These are phyloP conservation scores for Sarcophaga carnaria DNA, from an alignment of 2,888 invertebrate genomes.

Conservation along the genomic window DNA sequence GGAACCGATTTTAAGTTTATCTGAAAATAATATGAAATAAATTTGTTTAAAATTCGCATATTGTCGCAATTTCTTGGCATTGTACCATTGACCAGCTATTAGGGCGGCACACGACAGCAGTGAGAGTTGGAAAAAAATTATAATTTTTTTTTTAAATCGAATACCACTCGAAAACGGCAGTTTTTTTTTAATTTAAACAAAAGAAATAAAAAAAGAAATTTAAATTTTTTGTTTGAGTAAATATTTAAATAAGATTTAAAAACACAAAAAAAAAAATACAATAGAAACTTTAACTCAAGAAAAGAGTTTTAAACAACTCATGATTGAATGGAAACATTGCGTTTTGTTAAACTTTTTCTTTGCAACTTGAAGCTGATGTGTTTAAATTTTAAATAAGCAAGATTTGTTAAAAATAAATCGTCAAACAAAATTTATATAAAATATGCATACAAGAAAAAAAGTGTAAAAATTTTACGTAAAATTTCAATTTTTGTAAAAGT, in stretches of 20 bases:
- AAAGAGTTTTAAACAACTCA: not conserved
- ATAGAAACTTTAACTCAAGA: slow-evolving; percentile 10
- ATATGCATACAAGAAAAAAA: not conserved
- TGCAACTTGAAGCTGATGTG: slow-evolving; percentile 10
- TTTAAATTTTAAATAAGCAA: slow-evolving; percentile 40
- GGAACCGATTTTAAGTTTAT: slow-evolving; percentile 32
- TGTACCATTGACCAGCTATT: slow-evolving; percentile 73
- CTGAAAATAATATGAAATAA: slow-evolving; percentile 41
- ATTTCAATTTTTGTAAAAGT: slow-evolving; percentile 18
- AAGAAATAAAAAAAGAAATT: slow-evolving; percentile 10
- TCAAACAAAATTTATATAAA: not conserved
- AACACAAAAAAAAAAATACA: slow-evolving; percentile 8
- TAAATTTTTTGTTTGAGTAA: slow-evolving; percentile 24
- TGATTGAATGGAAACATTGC: not conserved
- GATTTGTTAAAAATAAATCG: slow-evolving; percentile 1
- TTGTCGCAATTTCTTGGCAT: slow-evolving; percentile 78
- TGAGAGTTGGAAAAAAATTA: slow-evolving; percentile 48
- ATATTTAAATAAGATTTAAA: slow-evolving; percentile 2
- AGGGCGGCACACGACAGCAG: slow-evolving; percentile 59
- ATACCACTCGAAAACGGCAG: not conserved
- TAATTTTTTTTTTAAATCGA: slow-evolving; percentile 1
- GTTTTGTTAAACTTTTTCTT: not conserved
- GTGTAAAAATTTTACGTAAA: slow-evolving; percentile 41
- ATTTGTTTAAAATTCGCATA: slow-evolving; percentile 79
- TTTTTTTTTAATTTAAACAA: not conserved